phyloP scores from a whole-genome alignment of 2,113 vertebrate species.

The Tursiops truncatus region DNA sequence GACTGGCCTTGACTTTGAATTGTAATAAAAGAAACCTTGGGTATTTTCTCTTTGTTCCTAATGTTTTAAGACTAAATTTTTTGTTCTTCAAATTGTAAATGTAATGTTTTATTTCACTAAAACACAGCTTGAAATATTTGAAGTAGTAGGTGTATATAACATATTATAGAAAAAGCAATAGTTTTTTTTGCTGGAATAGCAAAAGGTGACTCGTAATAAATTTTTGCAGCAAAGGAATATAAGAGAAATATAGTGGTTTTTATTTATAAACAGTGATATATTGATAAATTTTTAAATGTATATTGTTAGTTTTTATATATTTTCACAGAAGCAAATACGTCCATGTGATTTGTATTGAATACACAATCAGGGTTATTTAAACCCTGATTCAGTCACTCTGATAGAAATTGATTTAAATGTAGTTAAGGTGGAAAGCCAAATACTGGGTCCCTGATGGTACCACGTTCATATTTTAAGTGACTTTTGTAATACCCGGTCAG shows the following conservation, averaged over 20 bases:
- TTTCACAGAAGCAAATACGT: neutral
- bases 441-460: neutral
- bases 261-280: neutral
- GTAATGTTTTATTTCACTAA: constrained; percentile 18
- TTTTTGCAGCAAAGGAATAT: neutral
- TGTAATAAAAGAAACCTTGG: neutral
- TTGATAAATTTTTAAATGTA: constrained; percentile 33
- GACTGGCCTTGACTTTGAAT: neutral
- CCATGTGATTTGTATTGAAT: neutral
- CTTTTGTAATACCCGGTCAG: neutral
- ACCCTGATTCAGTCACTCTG: neutral
- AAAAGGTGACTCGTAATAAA: neutral
- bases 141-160: neutral
- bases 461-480: neutral
- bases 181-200: neutral
- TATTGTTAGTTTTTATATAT: neutral
- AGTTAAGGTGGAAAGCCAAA: constrained; percentile 3
- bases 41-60: neutral
- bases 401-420: neutral
- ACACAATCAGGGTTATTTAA: neutral
- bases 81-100: neutral
- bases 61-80: neutral
- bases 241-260: constrained; percentile 9
- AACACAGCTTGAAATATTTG: constrained; percentile 32
- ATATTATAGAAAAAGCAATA: neutral